A percentile compares a stretch with the other conserved stretches of the same genome.
Conservation (phyloP, 1,140 invertebrate species). For the Steinernema feltiae region DNA sequence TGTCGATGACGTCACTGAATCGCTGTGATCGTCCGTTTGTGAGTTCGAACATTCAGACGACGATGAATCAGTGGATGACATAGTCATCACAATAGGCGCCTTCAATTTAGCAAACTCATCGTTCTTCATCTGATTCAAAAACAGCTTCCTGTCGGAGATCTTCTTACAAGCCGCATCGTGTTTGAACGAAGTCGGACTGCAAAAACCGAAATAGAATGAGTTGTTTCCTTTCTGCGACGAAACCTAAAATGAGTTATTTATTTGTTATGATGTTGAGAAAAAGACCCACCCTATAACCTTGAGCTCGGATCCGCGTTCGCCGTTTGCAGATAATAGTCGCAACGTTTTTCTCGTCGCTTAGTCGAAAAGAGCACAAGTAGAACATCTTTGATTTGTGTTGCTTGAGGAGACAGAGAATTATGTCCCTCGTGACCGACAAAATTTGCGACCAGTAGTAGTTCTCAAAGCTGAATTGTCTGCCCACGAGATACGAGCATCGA, state of each 20-base stretch:
- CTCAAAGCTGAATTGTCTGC: neutral
- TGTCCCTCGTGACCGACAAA: neutral
- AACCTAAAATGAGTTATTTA: neutral
- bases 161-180: neutral
- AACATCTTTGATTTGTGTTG: slow-evolving; percentile 6
- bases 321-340: neutral
- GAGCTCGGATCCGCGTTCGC: neutral
- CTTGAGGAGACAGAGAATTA: slow-evolving; percentile 1
- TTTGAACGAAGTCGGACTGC: neutral
- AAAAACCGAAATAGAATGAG: neutral
- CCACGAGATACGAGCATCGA: neutral
- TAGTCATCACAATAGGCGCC: neutral
- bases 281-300: neutral
- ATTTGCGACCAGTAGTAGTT: slow-evolving; percentile 11
- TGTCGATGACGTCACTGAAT: neutral
- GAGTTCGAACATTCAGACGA: neutral
- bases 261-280: neutral
- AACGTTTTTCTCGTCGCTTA: neutral
- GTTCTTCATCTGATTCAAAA: slow-evolving; percentile 3
- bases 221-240: neutral
- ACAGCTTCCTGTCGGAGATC: neutral
- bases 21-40: neutral
- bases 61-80: neutral
- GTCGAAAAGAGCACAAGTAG: neutral
- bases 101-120: neutral